A percentile compares a stretch with the other conserved stretches of the same genome.
Evolutionary conservation across 2,888 invertebrate species (phyloP).

Genomic region (Ptilodon capucinus): DNA sequence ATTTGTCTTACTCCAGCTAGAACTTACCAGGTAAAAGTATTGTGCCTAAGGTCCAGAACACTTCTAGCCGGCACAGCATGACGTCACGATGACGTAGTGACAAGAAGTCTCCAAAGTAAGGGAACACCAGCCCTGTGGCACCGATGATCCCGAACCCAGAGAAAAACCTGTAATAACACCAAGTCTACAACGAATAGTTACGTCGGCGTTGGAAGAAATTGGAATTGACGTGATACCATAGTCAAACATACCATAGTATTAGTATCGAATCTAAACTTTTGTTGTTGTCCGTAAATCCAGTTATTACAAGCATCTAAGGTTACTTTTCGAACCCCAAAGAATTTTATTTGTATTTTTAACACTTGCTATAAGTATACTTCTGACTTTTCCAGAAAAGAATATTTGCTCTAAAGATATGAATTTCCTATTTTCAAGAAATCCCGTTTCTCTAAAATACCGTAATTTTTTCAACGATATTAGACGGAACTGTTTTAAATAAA

Average conservation of each 20-base stretch:
- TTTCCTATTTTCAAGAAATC: no score
- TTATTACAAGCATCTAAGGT: no score
- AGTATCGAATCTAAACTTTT: no score
- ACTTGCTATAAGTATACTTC: no score
- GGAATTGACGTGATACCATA: conserved; percentile 10
- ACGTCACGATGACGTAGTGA: conserved; percentile 78
- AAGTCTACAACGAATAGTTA: conserved; percentile 68
- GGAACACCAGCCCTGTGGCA: conserved; percentile 82
- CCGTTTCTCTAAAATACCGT: no score
- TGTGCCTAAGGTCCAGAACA: conserved; percentile 84
- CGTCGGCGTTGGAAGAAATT: conserved; percentile 37
- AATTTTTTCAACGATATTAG: no score
- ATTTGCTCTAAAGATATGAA: no score
- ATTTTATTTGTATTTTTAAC: no score
- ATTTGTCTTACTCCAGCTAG: not conserved
- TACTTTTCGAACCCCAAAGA: no score
- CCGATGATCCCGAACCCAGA: conserved; percentile 85
- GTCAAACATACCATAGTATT: not conserved
- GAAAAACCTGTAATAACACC: conserved; percentile 76
- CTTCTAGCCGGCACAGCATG: conserved; percentile 82
- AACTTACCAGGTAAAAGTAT: conserved; percentile 81
- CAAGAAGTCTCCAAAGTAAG: conserved; percentile 83
- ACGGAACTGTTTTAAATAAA: no score
- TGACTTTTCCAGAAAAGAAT: no score
- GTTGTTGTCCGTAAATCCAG: no score